phyloP scores from a whole-genome alignment of 2,113 vertebrate species.

The Dipodomys ordii region DNA sequence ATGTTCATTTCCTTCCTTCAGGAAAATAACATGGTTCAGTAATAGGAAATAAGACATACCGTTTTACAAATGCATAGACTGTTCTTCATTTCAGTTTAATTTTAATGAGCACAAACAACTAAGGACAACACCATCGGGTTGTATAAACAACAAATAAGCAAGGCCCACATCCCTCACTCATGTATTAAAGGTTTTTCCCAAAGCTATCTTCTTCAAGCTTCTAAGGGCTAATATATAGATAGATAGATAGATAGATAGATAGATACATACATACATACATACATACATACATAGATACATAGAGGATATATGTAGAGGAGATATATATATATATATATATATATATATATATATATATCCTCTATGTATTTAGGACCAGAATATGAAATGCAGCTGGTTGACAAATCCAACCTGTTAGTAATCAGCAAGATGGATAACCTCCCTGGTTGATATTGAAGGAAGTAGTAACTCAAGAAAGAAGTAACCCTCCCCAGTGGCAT shows the following conservation, averaged over 20 bases:
- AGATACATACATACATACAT: no score
- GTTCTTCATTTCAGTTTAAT: neutral
- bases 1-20: neutral
- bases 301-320: no score
- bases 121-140: neutral
- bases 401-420: no score
- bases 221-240: neutral
- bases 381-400: neutral
- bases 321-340: no score
- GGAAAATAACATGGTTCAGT: neutral
- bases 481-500: accelerated
- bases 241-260: no score
- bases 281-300: no score
- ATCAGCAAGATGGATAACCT: neutral
- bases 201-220: neutral
- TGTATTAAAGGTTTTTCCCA: neutral
- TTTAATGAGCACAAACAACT: neutral
- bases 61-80: neutral
- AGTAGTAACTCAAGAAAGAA: neutral
- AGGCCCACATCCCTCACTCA: accelerated
- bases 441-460: neutral
- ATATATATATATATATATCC: no score
- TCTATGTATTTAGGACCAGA: neutral
- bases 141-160: neutral
- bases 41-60: neutral